phyloP scores from a whole-genome alignment of 2,797 vertebrate species.

The Serranus cabrilla region DNA sequence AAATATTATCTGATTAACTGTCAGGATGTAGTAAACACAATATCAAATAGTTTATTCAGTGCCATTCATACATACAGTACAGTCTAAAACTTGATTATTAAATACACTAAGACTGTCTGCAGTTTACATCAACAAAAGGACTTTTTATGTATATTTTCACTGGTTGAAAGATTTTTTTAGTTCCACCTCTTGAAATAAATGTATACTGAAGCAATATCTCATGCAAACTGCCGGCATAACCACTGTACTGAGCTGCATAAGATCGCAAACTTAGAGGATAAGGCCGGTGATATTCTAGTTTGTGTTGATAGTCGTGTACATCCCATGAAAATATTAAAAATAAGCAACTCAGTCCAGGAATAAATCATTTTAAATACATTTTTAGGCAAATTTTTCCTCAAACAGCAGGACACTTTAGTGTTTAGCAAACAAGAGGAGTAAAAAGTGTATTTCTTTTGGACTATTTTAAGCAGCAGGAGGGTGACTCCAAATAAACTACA shows the following conservation, averaged over 20 bases:
- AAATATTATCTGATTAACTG: slow-evolving; percentile 38
- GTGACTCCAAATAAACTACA: neutral
- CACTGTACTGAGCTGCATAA: neutral
- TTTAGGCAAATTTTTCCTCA: neutral
- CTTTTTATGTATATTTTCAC: slow-evolving; percentile 13
- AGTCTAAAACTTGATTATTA: slow-evolving; percentile 7
- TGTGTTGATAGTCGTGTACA: neutral
- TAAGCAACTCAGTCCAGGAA: neutral
- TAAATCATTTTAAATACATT: neutral
- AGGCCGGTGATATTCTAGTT: neutral
- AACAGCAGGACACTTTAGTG: neutral
- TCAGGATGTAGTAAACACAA: slow-evolving; percentile 35
- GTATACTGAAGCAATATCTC: slow-evolving; percentile 38
- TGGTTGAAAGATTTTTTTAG: slow-evolving; percentile 7
- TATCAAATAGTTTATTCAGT: slow-evolving; percentile 30
- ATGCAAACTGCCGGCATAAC: slow-evolving; percentile 17
- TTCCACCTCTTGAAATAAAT: slow-evolving; percentile 18
- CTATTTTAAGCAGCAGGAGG: neutral
- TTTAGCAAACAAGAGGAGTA: neutral
- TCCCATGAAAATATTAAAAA: slow-evolving; percentile 3
- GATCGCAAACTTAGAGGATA: neutral
- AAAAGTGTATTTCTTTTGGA: neutral
- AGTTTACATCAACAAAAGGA: slow-evolving; percentile 32
- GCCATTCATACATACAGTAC: slow-evolving; percentile 31
- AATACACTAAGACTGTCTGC: slow-evolving; percentile 12